Evolutionary conservation across 2,888 invertebrate species (phyloP).

Genomic region (Rotaria sp.): DNA sequence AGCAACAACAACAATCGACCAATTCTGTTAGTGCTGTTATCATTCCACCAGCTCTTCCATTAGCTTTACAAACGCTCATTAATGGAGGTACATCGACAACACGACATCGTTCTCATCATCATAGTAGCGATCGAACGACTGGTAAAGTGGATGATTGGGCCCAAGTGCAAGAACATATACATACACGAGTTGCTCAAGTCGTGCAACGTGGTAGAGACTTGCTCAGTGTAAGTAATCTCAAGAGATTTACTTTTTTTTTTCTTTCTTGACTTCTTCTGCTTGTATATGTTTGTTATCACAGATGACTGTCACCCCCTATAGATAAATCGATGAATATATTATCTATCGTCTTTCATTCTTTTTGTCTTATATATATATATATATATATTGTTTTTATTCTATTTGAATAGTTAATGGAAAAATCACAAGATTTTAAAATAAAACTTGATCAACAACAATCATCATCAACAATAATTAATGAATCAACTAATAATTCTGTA

Average conservation of each 20-base stretch:
- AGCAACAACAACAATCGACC: background rate
- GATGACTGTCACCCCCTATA: no score
- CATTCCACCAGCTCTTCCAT: background rate
- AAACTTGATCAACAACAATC: background rate
- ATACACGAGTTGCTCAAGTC: constrained; percentile 13
- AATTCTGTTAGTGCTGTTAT: background rate
- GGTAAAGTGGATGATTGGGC: constrained; percentile 17
- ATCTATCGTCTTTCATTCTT: no score
- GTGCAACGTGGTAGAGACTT: constrained; percentile 22
- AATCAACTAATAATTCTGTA: background rate
- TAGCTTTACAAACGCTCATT: background rate
- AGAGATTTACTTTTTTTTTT: background rate
- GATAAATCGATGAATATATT: no score
- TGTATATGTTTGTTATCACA: no score
- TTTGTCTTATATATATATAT: no score
- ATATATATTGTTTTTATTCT: background rate
- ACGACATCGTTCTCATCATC: constrained; percentile 4
- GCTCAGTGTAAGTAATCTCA: background rate
- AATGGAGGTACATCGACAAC: background rate
- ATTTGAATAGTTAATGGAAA: background rate
- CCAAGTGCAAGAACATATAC: constrained; percentile 26
- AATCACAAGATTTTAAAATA: background rate
- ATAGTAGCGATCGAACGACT: background rate
- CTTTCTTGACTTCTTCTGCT: no score
- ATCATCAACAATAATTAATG: background rate